A percentile compares a stretch with the other conserved stretches of the same genome.
Evolutionary conservation across 2,888 invertebrate species (phyloP).

Genomic region (Drosophila putrida): DNA sequence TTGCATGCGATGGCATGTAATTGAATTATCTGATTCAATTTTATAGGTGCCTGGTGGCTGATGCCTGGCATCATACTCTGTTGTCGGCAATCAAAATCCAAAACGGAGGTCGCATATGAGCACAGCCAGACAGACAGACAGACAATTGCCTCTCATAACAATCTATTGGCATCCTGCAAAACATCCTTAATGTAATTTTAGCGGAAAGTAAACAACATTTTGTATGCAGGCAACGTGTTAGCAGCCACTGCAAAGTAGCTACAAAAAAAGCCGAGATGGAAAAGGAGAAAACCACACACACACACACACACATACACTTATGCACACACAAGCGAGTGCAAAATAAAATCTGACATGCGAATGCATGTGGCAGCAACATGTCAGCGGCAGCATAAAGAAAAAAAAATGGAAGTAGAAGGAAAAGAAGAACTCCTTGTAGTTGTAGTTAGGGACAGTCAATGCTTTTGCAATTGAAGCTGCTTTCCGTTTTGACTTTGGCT

Average conservation of each 20-base stretch:
- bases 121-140: conserved; percentile 10
- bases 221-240: conserved; percentile 73
- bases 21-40: conserved; percentile 72
- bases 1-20: conserved; percentile 63
- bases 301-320: conserved; percentile 2
- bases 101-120: conserved; percentile 46
- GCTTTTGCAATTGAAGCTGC: conserved; percentile 67
- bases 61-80: not conserved
- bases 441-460: conserved; percentile 42
- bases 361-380: conserved; percentile 49
- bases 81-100: conserved; percentile 57
- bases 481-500: conserved; percentile 9
- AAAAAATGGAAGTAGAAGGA: not conserved
- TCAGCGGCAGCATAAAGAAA: conserved; percentile 12
- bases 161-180: conserved; percentile 80
- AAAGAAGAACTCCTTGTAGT: conserved; percentile 18
- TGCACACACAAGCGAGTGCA: conserved; percentile 32
- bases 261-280: conserved; percentile 8
- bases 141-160: conserved; percentile 63
- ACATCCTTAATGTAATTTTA: conserved; percentile 83
- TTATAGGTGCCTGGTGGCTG: conserved; percentile 17
- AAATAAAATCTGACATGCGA: conserved; percentile 48
- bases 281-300: conserved; percentile 8
- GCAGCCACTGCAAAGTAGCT: conserved; percentile 39
- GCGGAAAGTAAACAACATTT: conserved; percentile 80